Evolutionary conservation across 2,113 vertebrate genomes (phyloP).

Genomic region (Pelodiscus sinensis): DNA sequence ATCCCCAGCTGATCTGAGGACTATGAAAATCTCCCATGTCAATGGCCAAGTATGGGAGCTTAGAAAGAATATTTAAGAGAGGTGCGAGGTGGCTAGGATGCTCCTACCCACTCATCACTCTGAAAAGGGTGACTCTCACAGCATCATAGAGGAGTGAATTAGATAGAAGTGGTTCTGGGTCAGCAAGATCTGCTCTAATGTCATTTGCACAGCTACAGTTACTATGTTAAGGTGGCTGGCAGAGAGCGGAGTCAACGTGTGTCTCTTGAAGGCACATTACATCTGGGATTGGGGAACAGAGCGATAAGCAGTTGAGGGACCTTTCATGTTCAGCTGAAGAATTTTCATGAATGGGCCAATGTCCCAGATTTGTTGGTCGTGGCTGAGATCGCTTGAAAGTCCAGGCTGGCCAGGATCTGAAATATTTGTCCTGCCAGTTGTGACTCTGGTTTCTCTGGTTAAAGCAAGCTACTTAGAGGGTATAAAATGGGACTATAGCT

Average conservation of each 20-base stretch:
- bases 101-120: neutral
- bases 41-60: neutral
- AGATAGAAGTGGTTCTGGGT: neutral
- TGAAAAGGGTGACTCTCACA: neutral
- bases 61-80: neutral
- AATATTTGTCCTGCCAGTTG: neutral
- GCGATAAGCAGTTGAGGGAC: neutral
- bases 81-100: neutral
- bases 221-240: neutral
- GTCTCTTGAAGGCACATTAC: neutral
- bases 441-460: neutral
- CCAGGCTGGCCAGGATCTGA: neutral
- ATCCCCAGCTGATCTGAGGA: neutral
- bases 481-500: neutral
- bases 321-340: neutral
- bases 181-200: neutral
- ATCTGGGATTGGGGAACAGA: neutral
- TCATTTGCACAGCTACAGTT: neutral
- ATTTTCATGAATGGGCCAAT: neutral
- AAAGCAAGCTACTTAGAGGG: neutral
- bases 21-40: neutral
- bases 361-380: neutral
- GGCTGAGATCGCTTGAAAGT: neutral
- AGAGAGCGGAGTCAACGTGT: neutral
- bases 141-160: neutral